Conservation (phyloP, 2,888 invertebrate species). For the Rhogogaster chlorosoma region DNA sequence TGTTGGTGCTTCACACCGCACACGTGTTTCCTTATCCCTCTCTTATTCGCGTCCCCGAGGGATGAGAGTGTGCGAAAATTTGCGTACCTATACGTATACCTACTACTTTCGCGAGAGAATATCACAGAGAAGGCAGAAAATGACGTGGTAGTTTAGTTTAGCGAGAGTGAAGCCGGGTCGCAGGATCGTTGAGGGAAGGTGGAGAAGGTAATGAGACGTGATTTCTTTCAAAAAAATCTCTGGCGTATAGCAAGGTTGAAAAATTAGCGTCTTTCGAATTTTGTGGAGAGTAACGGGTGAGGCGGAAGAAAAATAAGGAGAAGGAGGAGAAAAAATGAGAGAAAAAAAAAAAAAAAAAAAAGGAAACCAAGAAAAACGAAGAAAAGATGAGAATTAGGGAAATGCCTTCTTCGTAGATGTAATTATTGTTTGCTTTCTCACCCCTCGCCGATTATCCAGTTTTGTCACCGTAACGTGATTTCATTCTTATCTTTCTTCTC, state of each 20-base stretch:
- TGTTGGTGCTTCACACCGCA: slow-evolving; percentile 31
- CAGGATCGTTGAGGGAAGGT: not conserved
- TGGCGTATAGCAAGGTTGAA: slow-evolving; percentile 34
- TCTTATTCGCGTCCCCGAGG: slow-evolving; percentile 16
- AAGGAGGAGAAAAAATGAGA: slow-evolving; percentile 55
- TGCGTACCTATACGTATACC: not conserved
- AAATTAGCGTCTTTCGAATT: slow-evolving; percentile 45
- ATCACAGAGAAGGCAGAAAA: not conserved
- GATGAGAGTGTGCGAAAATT: slow-evolving; percentile 10
- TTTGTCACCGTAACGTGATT: slow-evolving; percentile 31
- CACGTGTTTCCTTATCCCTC: slow-evolving; percentile 40
- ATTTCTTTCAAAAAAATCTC: slow-evolving; percentile 33
- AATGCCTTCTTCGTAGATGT: slow-evolving; percentile 62
- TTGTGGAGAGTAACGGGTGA: slow-evolving; percentile 20
- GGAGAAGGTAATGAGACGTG: slow-evolving; percentile 41
- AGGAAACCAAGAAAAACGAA: slow-evolving; percentile 59
- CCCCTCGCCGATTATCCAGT: slow-evolving; percentile 39
- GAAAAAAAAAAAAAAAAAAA: slow-evolving; percentile 58
- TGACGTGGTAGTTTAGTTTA: slow-evolving; percentile 13
- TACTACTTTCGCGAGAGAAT: not conserved
- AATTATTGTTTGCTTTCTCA: slow-evolving; percentile 65
- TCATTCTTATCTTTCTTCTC: slow-evolving; percentile 28
- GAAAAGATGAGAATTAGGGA: slow-evolving; percentile 64
- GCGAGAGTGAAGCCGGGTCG: not conserved
- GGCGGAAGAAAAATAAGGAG: slow-evolving; percentile 20